Conservation (phyloP, 2,888 invertebrate species). For the Mythimna loreyi region DNA sequence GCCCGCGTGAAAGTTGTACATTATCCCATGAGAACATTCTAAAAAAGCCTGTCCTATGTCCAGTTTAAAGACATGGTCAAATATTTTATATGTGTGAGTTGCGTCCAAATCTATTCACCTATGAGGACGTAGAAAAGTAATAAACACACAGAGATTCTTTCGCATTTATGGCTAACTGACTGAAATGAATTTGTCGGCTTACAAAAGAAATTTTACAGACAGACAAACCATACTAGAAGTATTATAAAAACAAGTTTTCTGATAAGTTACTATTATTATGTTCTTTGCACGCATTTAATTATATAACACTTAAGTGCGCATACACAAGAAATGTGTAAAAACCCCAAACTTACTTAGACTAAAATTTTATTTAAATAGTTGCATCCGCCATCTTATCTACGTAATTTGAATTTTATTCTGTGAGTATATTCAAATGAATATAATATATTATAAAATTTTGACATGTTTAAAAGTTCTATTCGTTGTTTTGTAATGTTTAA, state of each 20-base stretch:
- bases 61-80: not conserved
- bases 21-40: not conserved
- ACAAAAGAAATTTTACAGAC: not conserved
- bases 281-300: constrained; percentile 7
- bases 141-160: not conserved
- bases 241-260: constrained; percentile 8
- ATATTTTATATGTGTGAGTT: not conserved
- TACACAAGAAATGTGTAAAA: constrained; percentile 21
- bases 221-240: not conserved
- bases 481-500: not conserved
- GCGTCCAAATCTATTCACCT: not conserved
- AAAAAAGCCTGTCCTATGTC: not conserved
- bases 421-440: constrained; percentile 18
- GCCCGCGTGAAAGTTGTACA: not conserved
- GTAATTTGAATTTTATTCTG: constrained; percentile 22
- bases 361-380: constrained; percentile 4
- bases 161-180: not conserved
- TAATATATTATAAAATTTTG: constrained; percentile 10
- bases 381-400: constrained; percentile 33
- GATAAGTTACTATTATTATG: not conserved
- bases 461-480: not conserved
- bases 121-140: not conserved
- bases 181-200: not conserved
- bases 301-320: constrained; percentile 11
- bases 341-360: constrained; percentile 11